Percentiles rank a stretch among this genome's conserved stretches.
Evolutionary conservation across 1,140 invertebrate species (phyloP).

Genomic region (Lordiphosa collinella): DNA sequence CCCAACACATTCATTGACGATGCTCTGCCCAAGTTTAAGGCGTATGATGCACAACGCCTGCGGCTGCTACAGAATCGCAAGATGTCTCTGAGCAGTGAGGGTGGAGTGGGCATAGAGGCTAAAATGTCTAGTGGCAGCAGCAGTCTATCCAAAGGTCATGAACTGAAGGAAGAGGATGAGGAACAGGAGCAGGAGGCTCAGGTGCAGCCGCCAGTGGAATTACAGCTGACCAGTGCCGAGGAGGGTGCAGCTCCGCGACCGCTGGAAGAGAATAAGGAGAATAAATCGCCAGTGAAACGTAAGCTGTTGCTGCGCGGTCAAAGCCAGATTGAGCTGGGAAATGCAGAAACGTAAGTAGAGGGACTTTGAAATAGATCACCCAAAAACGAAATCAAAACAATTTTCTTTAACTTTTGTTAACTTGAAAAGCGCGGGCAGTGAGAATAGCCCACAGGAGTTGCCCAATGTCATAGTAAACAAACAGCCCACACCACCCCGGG

Average conservation of each 20-base stretch:
- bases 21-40: slow-evolving; percentile 90
- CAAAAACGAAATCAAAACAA: background rate
- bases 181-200: slow-evolving; percentile 37
- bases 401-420: slow-evolving; percentile 19
- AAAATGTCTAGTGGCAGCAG: slow-evolving; percentile 30
- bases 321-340: slow-evolving; percentile 64
- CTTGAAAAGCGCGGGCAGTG: slow-evolving; percentile 32
- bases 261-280: slow-evolving; percentile 65
- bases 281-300: slow-evolving; percentile 59
- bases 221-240: slow-evolving; percentile 49
- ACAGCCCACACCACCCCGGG: slow-evolving; percentile 64
- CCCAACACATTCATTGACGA: slow-evolving; percentile 94
- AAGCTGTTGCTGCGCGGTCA: slow-evolving; percentile 53
- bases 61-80: slow-evolving; percentile 80
- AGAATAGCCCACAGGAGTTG: slow-evolving; percentile 38
- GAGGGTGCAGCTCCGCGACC: slow-evolving; percentile 44
- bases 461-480: slow-evolving; percentile 72
- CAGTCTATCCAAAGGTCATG: slow-evolving; percentile 43
- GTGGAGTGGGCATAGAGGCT: slow-evolving; percentile 51
- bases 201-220: slow-evolving; percentile 27
- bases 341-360: slow-evolving; percentile 71
- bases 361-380: background rate
- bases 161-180: slow-evolving; percentile 70
- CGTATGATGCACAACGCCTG: slow-evolving; percentile 87
- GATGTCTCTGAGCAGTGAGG: slow-evolving; percentile 71